Percentiles rank a stretch among this genome's conserved stretches.
Evolutionary conservation across 2,113 vertebrate species (phyloP).

Genomic region (Xiphophorus couchianus): DNA sequence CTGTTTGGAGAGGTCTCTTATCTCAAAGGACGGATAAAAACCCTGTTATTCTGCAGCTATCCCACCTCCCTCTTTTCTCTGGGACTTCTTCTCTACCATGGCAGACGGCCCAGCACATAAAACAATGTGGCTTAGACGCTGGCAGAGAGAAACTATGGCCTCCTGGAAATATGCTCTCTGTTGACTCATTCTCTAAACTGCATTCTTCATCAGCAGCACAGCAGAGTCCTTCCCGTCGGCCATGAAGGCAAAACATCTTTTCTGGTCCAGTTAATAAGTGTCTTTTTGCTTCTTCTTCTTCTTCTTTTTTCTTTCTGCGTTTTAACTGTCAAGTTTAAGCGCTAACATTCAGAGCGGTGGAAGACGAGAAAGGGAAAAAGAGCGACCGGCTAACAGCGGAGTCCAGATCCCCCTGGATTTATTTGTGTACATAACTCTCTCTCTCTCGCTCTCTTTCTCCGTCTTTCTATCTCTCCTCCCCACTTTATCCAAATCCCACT

Average conservation of each 20-base stretch:
- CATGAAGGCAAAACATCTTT: conserved; percentile 59
- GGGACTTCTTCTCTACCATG: conserved; percentile 39
- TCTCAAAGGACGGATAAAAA: conserved; percentile 29
- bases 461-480: conserved; percentile 16
- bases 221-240: conserved; percentile 51
- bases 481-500: conserved; percentile 43
- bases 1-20: not conserved
- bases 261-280: conserved; percentile 47
- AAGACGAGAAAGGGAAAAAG: conserved; percentile 32
- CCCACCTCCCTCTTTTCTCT: conserved; percentile 27
- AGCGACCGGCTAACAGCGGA: conserved; percentile 46
- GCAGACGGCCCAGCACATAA: conserved; percentile 63
- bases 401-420: conserved; percentile 68
- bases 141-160: conserved; percentile 52
- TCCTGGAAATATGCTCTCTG: conserved; percentile 70
- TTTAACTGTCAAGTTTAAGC: conserved; percentile 48
- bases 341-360: conserved; percentile 38
- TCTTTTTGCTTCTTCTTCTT: too few species aligned
- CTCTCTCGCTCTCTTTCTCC: conserved; percentile 29
- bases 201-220: conserved; percentile 66
- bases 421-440: conserved; percentile 68
- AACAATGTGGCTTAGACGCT: conserved; percentile 53
- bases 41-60: not conserved
- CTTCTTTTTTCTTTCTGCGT: conserved; percentile 13
- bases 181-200: conserved; percentile 70